Evolutionary conservation across 1,140 invertebrate species (phyloP).

Genomic region (Hirudo medicinalis): DNA sequence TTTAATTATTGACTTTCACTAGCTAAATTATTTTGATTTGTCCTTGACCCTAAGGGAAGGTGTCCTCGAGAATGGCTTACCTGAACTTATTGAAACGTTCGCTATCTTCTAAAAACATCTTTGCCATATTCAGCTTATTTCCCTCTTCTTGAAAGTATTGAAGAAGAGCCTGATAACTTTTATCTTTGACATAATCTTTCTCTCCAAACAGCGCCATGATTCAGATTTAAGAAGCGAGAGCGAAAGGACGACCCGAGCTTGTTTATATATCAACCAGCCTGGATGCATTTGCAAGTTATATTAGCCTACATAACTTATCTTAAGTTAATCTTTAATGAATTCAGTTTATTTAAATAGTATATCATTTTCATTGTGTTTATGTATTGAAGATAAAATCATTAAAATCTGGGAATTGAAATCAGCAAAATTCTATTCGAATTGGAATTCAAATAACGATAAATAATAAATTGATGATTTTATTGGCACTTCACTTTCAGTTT

Average conservation of each 20-base stretch:
- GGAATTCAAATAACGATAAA: no score
- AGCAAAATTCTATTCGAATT: no score
- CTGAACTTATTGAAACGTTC: slow-evolving; percentile 66
- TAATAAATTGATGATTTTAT: no score
- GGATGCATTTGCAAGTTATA: no score
- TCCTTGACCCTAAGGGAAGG: background rate
- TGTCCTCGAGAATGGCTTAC: slow-evolving; percentile 41
- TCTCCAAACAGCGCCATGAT: slow-evolving; percentile 3
- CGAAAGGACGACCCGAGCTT: background rate
- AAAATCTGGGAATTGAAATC: no score
- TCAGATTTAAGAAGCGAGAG: background rate
- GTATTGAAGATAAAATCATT: no score
- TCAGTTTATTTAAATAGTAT: no score
- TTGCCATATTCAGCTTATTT: slow-evolving; percentile 57
- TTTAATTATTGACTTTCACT: slow-evolving; percentile 9
- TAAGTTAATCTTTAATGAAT: no score
- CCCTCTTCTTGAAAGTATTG: slow-evolving; percentile 55
- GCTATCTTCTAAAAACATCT: slow-evolving; percentile 61
- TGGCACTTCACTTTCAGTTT: no score
- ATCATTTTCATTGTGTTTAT: no score
- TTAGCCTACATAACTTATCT: no score
- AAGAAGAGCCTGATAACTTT: slow-evolving; percentile 57
- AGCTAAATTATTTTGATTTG: slow-evolving; percentile 24
- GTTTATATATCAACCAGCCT: slow-evolving; percentile 1
- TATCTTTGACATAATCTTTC: slow-evolving; percentile 39